Base-by-base conservation (phyloP, 2,888 invertebrate species). In the Thelaira solivaga region DNA sequence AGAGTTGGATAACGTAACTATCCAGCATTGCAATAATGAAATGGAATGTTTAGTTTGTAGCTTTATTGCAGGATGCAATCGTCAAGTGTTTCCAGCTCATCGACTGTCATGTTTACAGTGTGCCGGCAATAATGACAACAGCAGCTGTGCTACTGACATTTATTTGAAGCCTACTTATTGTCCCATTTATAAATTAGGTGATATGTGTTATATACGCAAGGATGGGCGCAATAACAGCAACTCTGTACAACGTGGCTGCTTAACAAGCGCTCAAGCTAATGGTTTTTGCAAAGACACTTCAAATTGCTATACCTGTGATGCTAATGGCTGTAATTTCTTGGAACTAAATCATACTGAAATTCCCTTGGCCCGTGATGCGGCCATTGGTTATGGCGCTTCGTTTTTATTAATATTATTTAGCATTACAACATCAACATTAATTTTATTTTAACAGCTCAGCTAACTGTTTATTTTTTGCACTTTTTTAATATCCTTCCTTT, bases 221-320 rank as follows among this genome's bases (percentile, higher is more conserved):
- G 84, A 83, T 53, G 64, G 77, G 4, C 83, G 80, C 5, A 83
- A 82, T 45, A 49, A 65, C 5, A 82, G 20, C 3, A 59, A 77
- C 0, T 84, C 87, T 24, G 86, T 88, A 80, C 83, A 85, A 80
- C 86, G 88, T 43, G 88, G 88, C 43, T 88, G 88, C 69, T 82
- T 88, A 2, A 84, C 83, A 55, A 81, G 84, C 1, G 85, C 84
- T 4, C 82, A 84, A 24, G 80, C 81, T 13, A 81, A 83, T 18
- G 86, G 85, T 45, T 62, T 83, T 49, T 88, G 88, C 74, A 57
- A 82, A 11, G 80, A 84, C 49, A 76, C 81, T 1, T 80, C 82
- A 20, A 82, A 85, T 64, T 88, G 88, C 69, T 88, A 65, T 67
- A 83, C 82, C 43, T 88, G 88, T 71, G 85, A 86, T 7, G 88